These are phyloP conservation scores for Tetramorium bicarinatum DNA, from an alignment of 2,888 invertebrate species.

Conservation along the genomic window DNA sequence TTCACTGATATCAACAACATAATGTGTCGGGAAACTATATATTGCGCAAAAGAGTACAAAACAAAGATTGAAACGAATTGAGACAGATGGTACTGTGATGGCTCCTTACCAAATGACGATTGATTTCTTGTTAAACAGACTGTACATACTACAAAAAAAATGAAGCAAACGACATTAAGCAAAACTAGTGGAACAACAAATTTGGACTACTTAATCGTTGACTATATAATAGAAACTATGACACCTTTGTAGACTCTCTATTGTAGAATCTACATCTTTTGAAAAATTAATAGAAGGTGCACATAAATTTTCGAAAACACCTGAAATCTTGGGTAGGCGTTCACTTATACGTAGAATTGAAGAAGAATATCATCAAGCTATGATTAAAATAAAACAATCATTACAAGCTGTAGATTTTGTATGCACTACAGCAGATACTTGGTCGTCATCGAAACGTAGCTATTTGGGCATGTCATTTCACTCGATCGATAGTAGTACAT, in stretches of 20 bases:
- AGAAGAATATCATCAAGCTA: background rate
- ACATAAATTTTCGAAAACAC: background rate
- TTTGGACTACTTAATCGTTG: background rate
- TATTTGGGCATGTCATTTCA: background rate
- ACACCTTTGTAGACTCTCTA: background rate
- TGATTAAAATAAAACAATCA: background rate
- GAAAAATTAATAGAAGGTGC: background rate
- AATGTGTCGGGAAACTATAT: no score
- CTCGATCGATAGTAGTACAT: background rate
- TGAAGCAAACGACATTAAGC: background rate
- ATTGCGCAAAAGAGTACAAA: no score
- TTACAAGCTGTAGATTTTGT: background rate
- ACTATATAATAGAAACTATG: constrained; percentile 1
- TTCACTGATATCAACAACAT: no score
- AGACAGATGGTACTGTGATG: no score
- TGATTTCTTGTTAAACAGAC: no score
- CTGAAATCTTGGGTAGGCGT: background rate
- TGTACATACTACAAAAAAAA: background rate
- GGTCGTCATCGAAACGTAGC: background rate
- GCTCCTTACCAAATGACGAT: no score
- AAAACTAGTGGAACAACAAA: background rate
- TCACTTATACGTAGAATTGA: background rate
- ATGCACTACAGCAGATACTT: background rate
- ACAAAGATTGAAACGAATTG: no score
- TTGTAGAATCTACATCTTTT: constrained; percentile 3